These are phyloP conservation scores for Epinotia bilunana DNA, from an alignment of 2,888 invertebrate genomes.

Conservation along the genomic window DNA sequence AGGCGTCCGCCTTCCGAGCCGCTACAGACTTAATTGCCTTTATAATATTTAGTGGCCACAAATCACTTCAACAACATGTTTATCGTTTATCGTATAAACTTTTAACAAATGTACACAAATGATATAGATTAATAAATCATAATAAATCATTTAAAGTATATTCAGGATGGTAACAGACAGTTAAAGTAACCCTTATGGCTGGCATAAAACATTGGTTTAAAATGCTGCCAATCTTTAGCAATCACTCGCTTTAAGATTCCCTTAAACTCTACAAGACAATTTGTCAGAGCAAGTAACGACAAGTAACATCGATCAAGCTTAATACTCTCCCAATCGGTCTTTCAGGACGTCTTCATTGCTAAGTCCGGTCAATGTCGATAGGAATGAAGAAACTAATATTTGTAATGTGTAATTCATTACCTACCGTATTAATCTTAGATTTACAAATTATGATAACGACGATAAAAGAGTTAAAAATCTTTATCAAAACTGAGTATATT, in stretches of 20 bases:
- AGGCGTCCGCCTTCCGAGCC: too few relatives aligned
- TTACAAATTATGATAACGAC: too few relatives aligned
- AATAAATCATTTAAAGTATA: background rate
- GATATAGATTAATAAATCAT: too few relatives aligned
- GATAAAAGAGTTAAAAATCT: too few relatives aligned
- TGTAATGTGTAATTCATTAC: background rate
- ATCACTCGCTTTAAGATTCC: conserved; percentile 20
- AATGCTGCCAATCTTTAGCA: conserved; percentile 22
- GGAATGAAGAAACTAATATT: conserved; percentile 22
- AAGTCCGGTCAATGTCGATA: conserved; percentile 14
- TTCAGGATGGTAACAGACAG: background rate
- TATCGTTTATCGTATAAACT: too few relatives aligned
- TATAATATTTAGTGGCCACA: too few relatives aligned
- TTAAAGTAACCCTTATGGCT: background rate
- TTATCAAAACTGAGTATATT: too few relatives aligned
- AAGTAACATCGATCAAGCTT: conserved; percentile 43
- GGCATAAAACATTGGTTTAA: conserved; percentile 7
- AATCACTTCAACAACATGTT: too few relatives aligned
- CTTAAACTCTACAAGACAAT: conserved; percentile 35
- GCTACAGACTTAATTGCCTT: too few relatives aligned
- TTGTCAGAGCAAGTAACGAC: conserved; percentile 37
- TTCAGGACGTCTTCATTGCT: conserved; percentile 28
- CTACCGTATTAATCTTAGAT: background rate
- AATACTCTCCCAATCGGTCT: conserved; percentile 36
- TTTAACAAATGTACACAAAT: too few relatives aligned